Conservation (phyloP, 2,797 vertebrate genomes). For the Anomalospiza imberbis region DNA sequence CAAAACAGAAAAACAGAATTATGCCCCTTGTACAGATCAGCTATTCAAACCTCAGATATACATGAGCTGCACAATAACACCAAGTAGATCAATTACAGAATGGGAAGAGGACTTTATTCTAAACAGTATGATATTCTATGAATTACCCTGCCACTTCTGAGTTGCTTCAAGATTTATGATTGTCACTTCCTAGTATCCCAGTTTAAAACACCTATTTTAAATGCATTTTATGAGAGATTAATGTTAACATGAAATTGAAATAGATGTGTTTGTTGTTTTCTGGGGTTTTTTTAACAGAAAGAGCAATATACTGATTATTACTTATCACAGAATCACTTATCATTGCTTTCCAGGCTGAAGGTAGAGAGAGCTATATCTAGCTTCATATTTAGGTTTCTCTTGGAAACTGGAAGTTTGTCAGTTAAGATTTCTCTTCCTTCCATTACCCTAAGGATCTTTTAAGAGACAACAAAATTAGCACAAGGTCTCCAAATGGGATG, state of each 20-base stretch:
- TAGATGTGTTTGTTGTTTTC: background rate
- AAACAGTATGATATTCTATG: background rate
- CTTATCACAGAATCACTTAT: background rate
- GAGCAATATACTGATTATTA: background rate
- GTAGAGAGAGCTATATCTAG: background rate
- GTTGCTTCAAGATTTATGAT: background rate
- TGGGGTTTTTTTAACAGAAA: background rate
- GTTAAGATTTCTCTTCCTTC: background rate
- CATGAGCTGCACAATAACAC: background rate
- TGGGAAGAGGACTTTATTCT: background rate
- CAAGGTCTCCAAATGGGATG: background rate
- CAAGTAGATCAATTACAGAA: background rate
- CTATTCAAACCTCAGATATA: background rate
- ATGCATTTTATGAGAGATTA: background rate
- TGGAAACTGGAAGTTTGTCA: background rate
- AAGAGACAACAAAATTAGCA: background rate
- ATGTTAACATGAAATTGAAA: background rate
- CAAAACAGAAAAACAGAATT: background rate
- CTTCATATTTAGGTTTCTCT: background rate
- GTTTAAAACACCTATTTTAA: background rate
- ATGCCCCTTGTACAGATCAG: background rate
- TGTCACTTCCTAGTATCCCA: background rate
- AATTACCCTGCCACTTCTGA: background rate
- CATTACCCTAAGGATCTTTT: background rate
- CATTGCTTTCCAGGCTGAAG: background rate